phyloP scores from a whole-genome alignment of 1,140 invertebrate genomes.

The Habropoda laboriosa region DNA sequence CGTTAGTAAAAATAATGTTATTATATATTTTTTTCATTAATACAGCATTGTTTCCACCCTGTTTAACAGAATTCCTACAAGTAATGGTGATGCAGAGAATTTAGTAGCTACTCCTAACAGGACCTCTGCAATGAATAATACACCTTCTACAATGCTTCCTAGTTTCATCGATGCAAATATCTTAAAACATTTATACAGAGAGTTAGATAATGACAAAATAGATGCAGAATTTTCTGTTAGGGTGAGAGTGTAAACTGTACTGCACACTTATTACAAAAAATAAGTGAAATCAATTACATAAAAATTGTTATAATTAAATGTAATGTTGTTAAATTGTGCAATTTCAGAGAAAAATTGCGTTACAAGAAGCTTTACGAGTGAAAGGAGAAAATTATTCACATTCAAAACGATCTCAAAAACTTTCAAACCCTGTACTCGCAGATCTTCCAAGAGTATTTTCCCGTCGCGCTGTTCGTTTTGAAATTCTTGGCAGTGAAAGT shows the following conservation, averaged over 20 bases:
- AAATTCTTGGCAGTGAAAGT: constrained; percentile 84
- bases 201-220: constrained; percentile 85
- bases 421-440: constrained; percentile 79
- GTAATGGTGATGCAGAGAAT: constrained; percentile 19
- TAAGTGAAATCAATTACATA: neutral
- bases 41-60: too few relatives aligned
- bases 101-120: constrained; percentile 58
- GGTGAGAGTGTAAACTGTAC: constrained; percentile 73
- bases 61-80: constrained; percentile 38
- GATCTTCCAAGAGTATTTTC: constrained; percentile 86
- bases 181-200: constrained; percentile 85
- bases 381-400: constrained; percentile 71
- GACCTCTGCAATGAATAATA: constrained; percentile 38
- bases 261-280: constrained; percentile 1
- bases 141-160: constrained; percentile 47
- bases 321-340: neutral
- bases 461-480: constrained; percentile 85
- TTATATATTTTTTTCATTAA: neutral
- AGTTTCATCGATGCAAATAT: constrained; percentile 85
- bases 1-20: constrained; percentile 64
- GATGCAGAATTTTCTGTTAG: constrained; percentile 87
- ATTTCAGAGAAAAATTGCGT: constrained; percentile 82
- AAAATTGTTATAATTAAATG: neutral
- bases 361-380: constrained; percentile 85
- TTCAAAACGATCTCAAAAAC: constrained; percentile 65